Conservation (phyloP, 2,113 vertebrate genomes). For the Romanogobio albipinnatus region DNA sequence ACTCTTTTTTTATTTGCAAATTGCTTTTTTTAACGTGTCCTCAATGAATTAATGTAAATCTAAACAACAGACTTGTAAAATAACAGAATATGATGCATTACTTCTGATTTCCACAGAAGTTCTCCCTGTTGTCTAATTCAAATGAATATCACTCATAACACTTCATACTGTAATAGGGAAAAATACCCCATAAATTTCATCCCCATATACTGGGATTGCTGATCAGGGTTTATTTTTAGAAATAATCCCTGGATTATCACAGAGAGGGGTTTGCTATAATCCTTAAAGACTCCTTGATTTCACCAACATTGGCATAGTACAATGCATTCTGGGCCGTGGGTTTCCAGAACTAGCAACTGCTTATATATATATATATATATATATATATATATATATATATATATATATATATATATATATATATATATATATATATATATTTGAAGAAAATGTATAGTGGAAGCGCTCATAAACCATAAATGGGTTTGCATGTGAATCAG, state of each 20-base stretch:
- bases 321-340: background rate
- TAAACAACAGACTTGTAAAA: background rate
- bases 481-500: background rate
- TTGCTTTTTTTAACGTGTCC: background rate
- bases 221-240: constrained; percentile 57
- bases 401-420: too few species aligned
- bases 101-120: background rate
- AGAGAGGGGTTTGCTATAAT: constrained; percentile 54
- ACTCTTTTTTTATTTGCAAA: background rate
- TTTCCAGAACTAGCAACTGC: background rate
- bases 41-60: background rate
- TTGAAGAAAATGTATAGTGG: background rate
- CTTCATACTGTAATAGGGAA: background rate
- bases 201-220: constrained; percentile 22
- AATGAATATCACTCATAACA: background rate
- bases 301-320: constrained; percentile 5
- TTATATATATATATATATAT: too few species aligned
- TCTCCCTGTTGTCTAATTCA: background rate
- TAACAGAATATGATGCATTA: background rate
- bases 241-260: constrained; percentile 59
- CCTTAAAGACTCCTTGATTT: constrained; percentile 47
- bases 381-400: too few species aligned
- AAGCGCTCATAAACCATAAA: background rate
- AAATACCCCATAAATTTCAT: constrained; percentile 3
- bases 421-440: too few species aligned